Conservation (phyloP, 2,797 vertebrate species). For the Phoxinus dragarum region DNA sequence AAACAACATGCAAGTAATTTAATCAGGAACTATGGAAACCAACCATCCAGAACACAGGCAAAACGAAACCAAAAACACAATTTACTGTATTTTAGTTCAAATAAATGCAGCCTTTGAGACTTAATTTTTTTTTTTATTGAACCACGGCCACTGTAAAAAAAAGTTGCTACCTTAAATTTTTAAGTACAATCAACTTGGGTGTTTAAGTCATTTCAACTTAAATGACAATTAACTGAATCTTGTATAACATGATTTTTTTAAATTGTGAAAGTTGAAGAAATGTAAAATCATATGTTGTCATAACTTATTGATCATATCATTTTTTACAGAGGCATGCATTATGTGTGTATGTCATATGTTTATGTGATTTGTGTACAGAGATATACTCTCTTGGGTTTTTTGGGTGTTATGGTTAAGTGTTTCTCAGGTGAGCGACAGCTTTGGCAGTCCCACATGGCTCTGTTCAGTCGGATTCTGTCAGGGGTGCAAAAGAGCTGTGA, state of each 20-base stretch:
- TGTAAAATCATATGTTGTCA: too few relatives aligned
- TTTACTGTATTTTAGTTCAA: not conserved
- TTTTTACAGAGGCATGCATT: not conserved
- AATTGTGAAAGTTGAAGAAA: too few relatives aligned
- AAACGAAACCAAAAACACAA: not conserved
- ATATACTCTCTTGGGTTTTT: conserved; percentile 1
- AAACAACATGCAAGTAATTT: not conserved
- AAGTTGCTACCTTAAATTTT: too few relatives aligned
- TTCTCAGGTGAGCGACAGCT: conserved; percentile 20
- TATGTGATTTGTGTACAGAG: not conserved
- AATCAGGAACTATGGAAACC: not conserved
- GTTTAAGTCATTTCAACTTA: too few relatives aligned
- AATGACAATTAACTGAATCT: too few relatives aligned
- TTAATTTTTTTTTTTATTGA: too few relatives aligned
- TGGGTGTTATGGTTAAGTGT: conserved; percentile 10
- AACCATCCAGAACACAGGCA: not conserved
- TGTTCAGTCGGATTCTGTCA: conserved; percentile 25
- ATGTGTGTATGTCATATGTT: not conserved
- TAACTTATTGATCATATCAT: too few relatives aligned
- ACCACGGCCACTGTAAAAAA: too few relatives aligned
- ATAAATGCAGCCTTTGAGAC: not conserved
- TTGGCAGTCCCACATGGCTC: conserved; percentile 45
- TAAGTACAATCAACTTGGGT: too few relatives aligned
- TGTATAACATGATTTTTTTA: too few relatives aligned
- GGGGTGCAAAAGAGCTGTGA: conserved; percentile 38